These are phyloP conservation scores for Lasioglossum lativentre DNA, from an alignment of 2,888 invertebrate genomes.

Conservation along the genomic window DNA sequence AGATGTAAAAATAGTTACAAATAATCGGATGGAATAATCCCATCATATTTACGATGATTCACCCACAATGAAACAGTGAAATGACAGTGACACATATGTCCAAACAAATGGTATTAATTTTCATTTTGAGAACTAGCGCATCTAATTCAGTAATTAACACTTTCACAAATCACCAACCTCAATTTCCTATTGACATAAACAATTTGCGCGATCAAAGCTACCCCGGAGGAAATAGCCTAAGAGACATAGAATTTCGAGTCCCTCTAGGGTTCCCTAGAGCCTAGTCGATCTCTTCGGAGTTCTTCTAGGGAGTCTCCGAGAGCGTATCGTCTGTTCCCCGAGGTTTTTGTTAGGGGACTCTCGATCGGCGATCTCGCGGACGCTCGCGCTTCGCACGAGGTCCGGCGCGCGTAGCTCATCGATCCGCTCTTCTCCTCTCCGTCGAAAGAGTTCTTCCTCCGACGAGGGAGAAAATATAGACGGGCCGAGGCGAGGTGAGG, in stretches of 20 bases:
- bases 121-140: too few species aligned
- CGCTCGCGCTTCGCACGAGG: neutral
- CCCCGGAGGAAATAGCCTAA: too few species aligned
- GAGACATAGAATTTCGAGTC: too few species aligned
- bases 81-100: too few species aligned
- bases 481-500: neutral
- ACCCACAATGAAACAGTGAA: too few species aligned
- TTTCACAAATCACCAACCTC: too few species aligned
- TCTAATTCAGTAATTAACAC: too few species aligned
- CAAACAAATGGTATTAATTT: too few species aligned
- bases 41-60: too few species aligned
- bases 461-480: constrained; percentile 13
- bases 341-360: neutral
- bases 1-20: too few species aligned
- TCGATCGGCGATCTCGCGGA: neutral
- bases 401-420: neutral
- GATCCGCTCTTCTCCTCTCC: constrained; percentile 1
- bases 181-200: neutral
- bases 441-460: constrained; percentile 12
- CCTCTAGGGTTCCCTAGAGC: neutral
- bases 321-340: neutral
- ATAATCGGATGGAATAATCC: too few species aligned
- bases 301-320: neutral
- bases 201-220: neutral
- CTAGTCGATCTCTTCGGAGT: neutral